Base-by-base conservation (phyloP, 2,888 invertebrate genomes). In the Caenorhabditis virilis region DNA sequence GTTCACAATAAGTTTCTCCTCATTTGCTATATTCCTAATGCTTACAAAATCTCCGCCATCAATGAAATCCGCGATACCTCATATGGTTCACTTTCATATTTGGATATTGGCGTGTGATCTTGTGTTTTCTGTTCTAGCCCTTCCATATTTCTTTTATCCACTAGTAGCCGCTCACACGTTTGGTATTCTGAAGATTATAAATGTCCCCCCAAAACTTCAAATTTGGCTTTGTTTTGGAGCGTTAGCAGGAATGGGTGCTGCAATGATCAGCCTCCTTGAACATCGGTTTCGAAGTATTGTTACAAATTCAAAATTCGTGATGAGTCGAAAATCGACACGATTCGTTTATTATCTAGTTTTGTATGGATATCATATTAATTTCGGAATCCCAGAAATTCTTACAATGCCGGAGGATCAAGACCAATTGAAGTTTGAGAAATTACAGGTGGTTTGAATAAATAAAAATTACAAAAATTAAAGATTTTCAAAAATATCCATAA, bases 311-410 rank as follows among this genome's bases (percentile, higher is more conserved):
- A 36, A 23, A 20, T 59, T 36, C 27, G 53, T 60, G 1, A 35
- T 53, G 38, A n/a, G 26, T 7, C 23, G 43, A 3, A 38, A 23
- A 27, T 13, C 30, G 0, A 41, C 47, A 18, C 43, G 45, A 20
- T 2, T 15, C 1, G 2, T 43, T 9, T 46, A 49, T 11, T 38
- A 46, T 22, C 5, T 48, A 1, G 11, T 49, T 38, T 23, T 60
- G 18, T 60, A 60, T 41, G 30, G 27, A 13, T 35, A 47, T 25
- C 53, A 43, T 42, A 27, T 53, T 6, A 60, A 60, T 33, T 53
- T 60, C 23, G 59, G 59, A 1, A 6, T 60, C 5, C 59, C 59
- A 20, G 53, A 60, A 49, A 26, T 60, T 4, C 26, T 60, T 1
- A 60, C 59, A 20, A 18, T 26, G 9, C 59, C 59, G 13, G 23